Conservation (phyloP, 2,797 vertebrate genomes). For the Centropyge bicolor region DNA sequence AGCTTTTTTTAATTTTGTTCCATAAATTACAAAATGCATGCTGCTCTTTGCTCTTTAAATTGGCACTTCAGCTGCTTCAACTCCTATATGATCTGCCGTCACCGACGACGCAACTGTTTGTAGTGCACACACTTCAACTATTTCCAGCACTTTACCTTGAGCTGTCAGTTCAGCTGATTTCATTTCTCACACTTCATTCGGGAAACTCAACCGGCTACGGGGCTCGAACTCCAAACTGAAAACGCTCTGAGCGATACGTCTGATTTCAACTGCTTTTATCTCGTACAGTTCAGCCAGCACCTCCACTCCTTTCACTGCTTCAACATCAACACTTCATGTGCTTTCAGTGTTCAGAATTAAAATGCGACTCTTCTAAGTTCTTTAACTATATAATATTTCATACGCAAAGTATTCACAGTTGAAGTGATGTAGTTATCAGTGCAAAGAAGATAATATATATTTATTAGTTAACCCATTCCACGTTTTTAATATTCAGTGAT, state of each 20-base stretch:
- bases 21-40: constrained; percentile 13
- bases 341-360: background rate
- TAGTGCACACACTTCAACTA: background rate
- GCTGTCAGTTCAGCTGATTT: constrained; percentile 29
- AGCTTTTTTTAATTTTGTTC: constrained; percentile 13
- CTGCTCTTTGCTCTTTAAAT: constrained; percentile 5
- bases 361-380: no score
- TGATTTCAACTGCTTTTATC: constrained; percentile 3
- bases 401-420: background rate
- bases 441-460: no score
- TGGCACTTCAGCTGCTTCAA: constrained; percentile 29
- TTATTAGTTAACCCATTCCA: no score
- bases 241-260: background rate
- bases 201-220: constrained; percentile 4
- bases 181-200: constrained; percentile 4
- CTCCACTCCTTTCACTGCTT: background rate
- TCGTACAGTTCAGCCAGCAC: background rate
- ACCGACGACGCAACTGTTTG: background rate
- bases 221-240: background rate
- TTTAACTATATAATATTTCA: background rate
- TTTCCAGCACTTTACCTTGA: constrained; percentile 8
- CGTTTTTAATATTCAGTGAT: no score
- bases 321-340: background rate
- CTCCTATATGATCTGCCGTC: constrained; percentile 20
- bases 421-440: background rate